Conservation (phyloP, 2,888 invertebrate genomes). For the Seladonia tumulorum region DNA sequence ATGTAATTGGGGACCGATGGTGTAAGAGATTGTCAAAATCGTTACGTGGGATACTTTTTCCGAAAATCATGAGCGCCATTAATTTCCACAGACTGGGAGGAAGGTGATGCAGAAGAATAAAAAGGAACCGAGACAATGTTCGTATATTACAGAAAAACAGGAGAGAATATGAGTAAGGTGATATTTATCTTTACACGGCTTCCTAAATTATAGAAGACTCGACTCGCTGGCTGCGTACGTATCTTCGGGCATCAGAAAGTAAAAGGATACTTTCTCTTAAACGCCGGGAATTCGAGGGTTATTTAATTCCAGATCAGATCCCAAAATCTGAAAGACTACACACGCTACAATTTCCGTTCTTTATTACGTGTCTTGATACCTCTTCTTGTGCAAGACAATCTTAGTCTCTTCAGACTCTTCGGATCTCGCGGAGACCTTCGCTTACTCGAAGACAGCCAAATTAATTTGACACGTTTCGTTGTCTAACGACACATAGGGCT, state of each 20-base stretch:
- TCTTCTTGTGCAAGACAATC: neutral
- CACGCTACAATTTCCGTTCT: constrained; percentile 7
- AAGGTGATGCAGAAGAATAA: neutral
- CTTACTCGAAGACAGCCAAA: too few relatives aligned
- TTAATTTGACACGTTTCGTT: too few relatives aligned
- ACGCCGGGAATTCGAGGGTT: constrained; percentile 30
- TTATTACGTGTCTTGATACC: neutral
- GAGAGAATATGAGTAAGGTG: constrained; percentile 33
- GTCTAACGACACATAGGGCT: too few relatives aligned
- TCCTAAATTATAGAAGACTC: constrained; percentile 43
- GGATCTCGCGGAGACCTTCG: too few relatives aligned
- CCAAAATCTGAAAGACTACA: constrained; percentile 25
- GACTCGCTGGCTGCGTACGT: constrained; percentile 19
- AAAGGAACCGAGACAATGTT: neutral
- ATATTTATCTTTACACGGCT: constrained; percentile 34
- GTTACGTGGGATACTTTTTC: neutral
- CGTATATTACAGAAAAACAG: neutral
- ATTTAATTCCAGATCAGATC: constrained; percentile 28
- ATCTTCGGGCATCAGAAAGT: constrained; percentile 40
- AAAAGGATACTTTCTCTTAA: constrained; percentile 50
- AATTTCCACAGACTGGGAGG: neutral
- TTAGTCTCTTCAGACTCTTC: too few relatives aligned
- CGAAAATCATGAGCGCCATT: neutral
- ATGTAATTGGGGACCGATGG: neutral
- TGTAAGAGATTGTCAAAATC: neutral